These are phyloP conservation scores for Pampusana beccarii DNA, from an alignment of 2,113 vertebrate species.

Conservation along the genomic window DNA sequence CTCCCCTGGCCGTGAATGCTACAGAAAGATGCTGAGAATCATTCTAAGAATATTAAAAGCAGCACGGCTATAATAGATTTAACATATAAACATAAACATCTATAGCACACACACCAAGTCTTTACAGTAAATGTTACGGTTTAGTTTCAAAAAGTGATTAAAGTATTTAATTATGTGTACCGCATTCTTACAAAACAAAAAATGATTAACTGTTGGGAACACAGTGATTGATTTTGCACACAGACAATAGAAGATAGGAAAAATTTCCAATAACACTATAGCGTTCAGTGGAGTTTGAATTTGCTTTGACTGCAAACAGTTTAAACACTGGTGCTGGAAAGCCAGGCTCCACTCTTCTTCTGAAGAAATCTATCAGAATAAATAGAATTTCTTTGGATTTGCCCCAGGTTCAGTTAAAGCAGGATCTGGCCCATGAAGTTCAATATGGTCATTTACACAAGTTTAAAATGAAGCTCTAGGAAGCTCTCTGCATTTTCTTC, in stretches of 20 bases:
- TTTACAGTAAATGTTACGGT: background rate
- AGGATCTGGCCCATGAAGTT: background rate
- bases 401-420: background rate
- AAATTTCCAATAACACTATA: background rate
- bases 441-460: background rate
- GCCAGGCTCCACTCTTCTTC: background rate
- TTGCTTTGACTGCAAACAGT: background rate
- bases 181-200: background rate
- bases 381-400: slow-evolving; percentile 17
- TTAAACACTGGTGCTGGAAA: background rate
- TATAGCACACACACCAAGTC: background rate
- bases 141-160: background rate
- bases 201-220: background rate
- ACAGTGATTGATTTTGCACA: background rate
- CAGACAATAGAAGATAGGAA: background rate
- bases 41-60: background rate
- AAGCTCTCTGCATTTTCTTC: background rate
- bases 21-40: background rate
- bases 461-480: background rate
- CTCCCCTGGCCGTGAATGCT: background rate
- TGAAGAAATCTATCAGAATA: background rate
- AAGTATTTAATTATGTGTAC: background rate
- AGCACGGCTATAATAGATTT: background rate
- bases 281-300: background rate
- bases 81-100: background rate